A percentile compares a stretch with the other conserved stretches of the same genome.
phyloP scores from a whole-genome alignment of 2,888 invertebrate species.

The Cataglyphis cursor region DNA sequence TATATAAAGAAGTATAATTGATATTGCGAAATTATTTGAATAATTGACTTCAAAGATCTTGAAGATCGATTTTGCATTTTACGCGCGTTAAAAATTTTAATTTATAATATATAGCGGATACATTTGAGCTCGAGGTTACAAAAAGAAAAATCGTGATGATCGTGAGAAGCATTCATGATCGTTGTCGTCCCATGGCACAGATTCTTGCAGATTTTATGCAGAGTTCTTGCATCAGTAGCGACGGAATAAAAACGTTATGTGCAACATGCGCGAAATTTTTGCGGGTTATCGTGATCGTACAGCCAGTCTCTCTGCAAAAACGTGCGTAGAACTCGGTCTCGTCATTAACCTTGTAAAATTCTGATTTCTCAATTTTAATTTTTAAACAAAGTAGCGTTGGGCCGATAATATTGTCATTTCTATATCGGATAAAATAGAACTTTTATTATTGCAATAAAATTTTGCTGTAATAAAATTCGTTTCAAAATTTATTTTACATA shows the following conservation, averaged over 20 bases:
- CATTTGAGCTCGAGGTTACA: background rate
- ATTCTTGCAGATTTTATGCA: conserved; percentile 63
- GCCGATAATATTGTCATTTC: background rate
- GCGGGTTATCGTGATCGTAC: conserved; percentile 3
- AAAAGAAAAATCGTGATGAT: conserved; percentile 32
- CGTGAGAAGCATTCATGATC: conserved; percentile 33
- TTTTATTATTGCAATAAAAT: background rate
- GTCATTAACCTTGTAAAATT: background rate
- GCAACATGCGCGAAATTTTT: conserved; percentile 31
- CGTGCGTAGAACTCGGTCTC: background rate
- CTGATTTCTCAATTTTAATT: background rate
- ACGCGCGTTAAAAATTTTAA: background rate
- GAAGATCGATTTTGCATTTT: background rate
- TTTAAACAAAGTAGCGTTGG: background rate
- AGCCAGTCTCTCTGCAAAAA: conserved; percentile 5
- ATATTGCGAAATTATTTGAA: background rate
- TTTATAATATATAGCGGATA: background rate
- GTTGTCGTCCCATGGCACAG: conserved; percentile 61
- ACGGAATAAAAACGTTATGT: conserved; percentile 59
- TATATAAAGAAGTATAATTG: background rate
- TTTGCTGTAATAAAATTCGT: background rate
- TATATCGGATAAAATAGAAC: background rate
- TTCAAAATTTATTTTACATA: background rate
- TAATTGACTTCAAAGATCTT: background rate
- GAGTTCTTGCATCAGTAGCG: conserved; percentile 54